Conservation (phyloP, 2,797 vertebrate genomes). For the Serranus cabrilla region DNA sequence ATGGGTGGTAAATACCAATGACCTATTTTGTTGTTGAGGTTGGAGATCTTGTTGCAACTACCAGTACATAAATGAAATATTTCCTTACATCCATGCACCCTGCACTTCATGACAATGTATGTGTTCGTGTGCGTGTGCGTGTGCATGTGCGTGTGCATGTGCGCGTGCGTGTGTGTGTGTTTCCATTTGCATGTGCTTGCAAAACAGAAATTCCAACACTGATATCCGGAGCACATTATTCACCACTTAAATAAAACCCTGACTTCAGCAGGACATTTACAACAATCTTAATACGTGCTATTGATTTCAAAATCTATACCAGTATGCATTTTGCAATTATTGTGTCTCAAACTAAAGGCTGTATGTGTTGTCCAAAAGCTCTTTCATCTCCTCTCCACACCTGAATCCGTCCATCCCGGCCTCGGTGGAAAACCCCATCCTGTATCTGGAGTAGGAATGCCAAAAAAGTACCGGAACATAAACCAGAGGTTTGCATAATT, state of each 20-base stretch:
- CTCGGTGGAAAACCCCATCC: constrained; percentile 43
- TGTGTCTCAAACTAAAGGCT: constrained; percentile 25
- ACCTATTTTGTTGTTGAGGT: too few species aligned
- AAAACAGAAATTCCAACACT: constrained; percentile 32
- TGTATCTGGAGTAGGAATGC: constrained; percentile 49
- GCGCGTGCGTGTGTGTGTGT: constrained; percentile 19
- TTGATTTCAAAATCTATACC: constrained; percentile 61
- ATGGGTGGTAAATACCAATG: too few species aligned
- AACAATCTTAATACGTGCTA: constrained; percentile 37
- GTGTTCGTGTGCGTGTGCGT: not conserved
- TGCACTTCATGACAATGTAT: constrained; percentile 52
- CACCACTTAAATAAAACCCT: constrained; percentile 66
- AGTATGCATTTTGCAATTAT: constrained; percentile 40
- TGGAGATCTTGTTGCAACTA: too few species aligned
- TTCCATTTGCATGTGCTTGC: not conserved
- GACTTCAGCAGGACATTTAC: constrained; percentile 68
- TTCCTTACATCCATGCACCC: too few species aligned
- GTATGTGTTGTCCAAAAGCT: not conserved
- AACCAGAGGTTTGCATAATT: constrained; percentile 89
- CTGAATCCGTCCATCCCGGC: constrained; percentile 16
- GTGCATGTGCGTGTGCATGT: constrained; percentile 20
- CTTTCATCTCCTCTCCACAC: constrained; percentile 3
- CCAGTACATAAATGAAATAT: too few species aligned
- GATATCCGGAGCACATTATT: constrained; percentile 54
- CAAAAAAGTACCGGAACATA: constrained; percentile 77